phyloP scores from a whole-genome alignment of 2,888 invertebrate genomes.

The Hirtodrosophila confusa region DNA sequence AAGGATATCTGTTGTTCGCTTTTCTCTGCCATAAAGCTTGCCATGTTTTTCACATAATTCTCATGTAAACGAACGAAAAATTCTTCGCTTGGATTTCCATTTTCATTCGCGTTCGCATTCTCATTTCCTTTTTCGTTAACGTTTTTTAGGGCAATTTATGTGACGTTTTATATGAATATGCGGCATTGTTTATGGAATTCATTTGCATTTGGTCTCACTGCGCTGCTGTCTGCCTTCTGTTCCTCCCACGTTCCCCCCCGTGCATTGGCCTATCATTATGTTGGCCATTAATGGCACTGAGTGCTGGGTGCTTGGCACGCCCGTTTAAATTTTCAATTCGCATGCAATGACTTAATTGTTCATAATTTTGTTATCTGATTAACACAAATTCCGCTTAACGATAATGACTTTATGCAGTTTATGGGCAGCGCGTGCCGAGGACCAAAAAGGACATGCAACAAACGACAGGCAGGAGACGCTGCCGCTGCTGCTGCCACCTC shows the following conservation, averaged over 20 bases:
- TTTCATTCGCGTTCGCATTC: too few species aligned
- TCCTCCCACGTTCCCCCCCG: background rate
- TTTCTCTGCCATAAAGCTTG: background rate
- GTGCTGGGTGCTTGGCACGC: slow-evolving; percentile 20
- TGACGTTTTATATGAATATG: slow-evolving; percentile 4
- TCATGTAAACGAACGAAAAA: too few species aligned
- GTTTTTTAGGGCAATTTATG: background rate
- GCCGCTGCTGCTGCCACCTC: slow-evolving; percentile 7
- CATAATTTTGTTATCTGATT: slow-evolving; percentile 80
- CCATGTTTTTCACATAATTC: slow-evolving; percentile 1
- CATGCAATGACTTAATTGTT: slow-evolving; percentile 80
- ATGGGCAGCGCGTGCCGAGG: slow-evolving; percentile 66
- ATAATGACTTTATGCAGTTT: slow-evolving; percentile 79
- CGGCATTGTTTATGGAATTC: slow-evolving; percentile 46
- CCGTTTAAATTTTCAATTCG: slow-evolving; percentile 76
- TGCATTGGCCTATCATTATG: slow-evolving; percentile 19
- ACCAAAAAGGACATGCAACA: slow-evolving; percentile 33
- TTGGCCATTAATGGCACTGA: slow-evolving; percentile 50
- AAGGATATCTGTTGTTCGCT: background rate
- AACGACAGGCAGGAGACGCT: slow-evolving; percentile 12
- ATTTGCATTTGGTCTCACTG: slow-evolving; percentile 44
- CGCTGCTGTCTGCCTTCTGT: background rate
- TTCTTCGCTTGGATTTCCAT: background rate
- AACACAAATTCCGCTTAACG: slow-evolving; percentile 79
- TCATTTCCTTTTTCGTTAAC: background rate